Evolutionary conservation across 2,888 invertebrate species (phyloP).

Genomic region (Hydroisotoma schaefferi): DNA sequence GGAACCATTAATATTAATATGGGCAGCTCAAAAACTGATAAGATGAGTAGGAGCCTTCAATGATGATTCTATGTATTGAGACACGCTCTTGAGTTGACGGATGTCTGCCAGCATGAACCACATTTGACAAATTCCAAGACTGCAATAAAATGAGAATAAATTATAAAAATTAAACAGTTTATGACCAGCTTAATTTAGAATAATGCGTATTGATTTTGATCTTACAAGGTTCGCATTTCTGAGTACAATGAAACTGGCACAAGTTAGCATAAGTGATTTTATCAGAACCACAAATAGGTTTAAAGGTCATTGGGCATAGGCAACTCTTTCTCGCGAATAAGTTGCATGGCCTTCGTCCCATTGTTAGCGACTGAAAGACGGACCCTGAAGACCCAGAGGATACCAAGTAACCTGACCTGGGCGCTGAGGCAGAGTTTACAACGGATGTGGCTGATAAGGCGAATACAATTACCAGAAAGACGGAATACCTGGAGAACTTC

Average conservation of each 20-base stretch:
- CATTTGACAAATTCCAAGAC: neutral
- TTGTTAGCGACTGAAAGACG: too few species aligned
- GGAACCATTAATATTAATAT: too few species aligned
- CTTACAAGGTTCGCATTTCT: neutral
- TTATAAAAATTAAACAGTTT: neutral
- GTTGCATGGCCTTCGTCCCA: neutral
- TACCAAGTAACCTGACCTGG: too few species aligned
- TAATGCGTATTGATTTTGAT: neutral
- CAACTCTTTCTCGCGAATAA: neutral
- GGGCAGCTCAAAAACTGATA: too few species aligned
- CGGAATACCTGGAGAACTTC: too few species aligned
- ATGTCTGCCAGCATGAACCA: neutral
- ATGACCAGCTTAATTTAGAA: neutral
- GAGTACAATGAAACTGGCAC: neutral
- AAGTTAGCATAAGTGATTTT: neutral
- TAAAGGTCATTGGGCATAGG: neutral
- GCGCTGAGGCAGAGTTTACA: too few species aligned
- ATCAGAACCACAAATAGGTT: neutral
- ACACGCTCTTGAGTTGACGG: neutral
- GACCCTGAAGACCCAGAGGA: too few species aligned
- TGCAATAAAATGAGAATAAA: neutral
- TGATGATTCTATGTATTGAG: neutral
- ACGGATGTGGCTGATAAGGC: too few species aligned
- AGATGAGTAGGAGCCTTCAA: too few species aligned
- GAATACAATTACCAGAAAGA: too few species aligned